These are phyloP conservation scores for Gallinago solitaria DNA, from an alignment of 2,797 vertebrate genomes.

Conservation along the genomic window DNA sequence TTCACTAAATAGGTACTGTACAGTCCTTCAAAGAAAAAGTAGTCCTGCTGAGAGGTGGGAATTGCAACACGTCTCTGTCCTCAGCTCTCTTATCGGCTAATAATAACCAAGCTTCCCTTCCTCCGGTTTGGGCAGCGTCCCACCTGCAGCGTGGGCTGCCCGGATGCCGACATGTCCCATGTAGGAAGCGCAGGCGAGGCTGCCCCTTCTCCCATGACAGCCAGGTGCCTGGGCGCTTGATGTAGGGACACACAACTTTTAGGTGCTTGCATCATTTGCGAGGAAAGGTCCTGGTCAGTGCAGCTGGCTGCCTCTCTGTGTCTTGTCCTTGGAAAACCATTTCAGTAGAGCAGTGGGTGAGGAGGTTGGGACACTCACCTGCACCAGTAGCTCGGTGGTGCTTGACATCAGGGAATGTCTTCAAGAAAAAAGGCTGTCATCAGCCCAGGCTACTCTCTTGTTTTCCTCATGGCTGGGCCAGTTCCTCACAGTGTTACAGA, in stretches of 20 bases:
- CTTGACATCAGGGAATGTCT: background rate
- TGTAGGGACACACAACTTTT: background rate
- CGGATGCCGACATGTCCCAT: rapidly evolving
- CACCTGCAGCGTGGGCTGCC: background rate
- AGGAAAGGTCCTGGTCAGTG: background rate
- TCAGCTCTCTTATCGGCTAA: background rate
- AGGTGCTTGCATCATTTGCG: background rate
- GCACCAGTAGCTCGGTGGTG: background rate
- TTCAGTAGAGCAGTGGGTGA: background rate
- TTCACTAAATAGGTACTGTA: background rate
- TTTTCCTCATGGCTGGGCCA: background rate
- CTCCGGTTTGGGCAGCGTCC: background rate
- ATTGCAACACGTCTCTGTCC: background rate
- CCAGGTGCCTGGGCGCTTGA: background rate
- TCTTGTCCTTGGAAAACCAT: background rate
- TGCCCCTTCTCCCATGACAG: background rate
- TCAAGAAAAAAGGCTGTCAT: background rate
- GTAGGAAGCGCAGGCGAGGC: background rate
- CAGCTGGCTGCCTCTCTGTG: background rate
- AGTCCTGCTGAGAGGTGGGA: background rate
- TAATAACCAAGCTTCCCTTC: background rate
- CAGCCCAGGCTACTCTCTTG: rapidly evolving
- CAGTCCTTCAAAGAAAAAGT: background rate
- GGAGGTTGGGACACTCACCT: background rate
- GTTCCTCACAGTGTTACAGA: background rate